phyloP scores from a whole-genome alignment of 1,140 invertebrate species.

The Chelonus insularis region DNA sequence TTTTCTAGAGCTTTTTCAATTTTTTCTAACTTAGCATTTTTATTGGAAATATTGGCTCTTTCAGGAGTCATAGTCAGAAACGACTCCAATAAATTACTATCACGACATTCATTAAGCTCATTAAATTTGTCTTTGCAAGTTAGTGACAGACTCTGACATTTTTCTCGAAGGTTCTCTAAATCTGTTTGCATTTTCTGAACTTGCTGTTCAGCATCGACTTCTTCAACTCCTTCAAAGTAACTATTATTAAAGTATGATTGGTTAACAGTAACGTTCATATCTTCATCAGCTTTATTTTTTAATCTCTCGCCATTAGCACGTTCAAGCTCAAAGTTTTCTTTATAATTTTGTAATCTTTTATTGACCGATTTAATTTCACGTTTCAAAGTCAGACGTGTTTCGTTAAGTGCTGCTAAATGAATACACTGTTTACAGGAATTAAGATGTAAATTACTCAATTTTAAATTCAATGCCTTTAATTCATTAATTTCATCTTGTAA shows the following conservation, averaged over 20 bases:
- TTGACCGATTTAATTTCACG: constrained; percentile 40
- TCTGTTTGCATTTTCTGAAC: constrained; percentile 32
- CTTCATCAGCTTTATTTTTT: constrained; percentile 39
- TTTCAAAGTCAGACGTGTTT: constrained; percentile 38
- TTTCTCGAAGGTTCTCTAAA: constrained; percentile 35
- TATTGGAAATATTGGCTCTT: constrained; percentile 19
- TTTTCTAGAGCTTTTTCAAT: constrained; percentile 24
- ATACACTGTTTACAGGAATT: constrained; percentile 38
- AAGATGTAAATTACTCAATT: constrained; percentile 40
- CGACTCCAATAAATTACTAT: constrained; percentile 16
- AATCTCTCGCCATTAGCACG: constrained; percentile 34
- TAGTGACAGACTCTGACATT: constrained; percentile 30
- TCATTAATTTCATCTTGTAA: constrained; percentile 33
- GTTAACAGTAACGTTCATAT: constrained; percentile 35
- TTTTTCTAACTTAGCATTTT: constrained; percentile 25
- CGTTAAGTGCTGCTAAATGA: constrained; percentile 38
- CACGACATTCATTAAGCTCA: constrained; percentile 37
- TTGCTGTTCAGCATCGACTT: constrained; percentile 39
- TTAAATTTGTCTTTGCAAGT: constrained; percentile 36
- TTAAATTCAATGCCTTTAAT: constrained; percentile 37
- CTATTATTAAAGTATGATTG: constrained; percentile 31
- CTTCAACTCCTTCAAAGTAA: constrained; percentile 28
- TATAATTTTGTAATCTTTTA: constrained; percentile 36
- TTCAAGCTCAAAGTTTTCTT: constrained; percentile 41
- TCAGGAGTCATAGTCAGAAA: constrained; percentile 10